Evolutionary conservation across 2,113 vertebrate genomes (phyloP).

Genomic region (Malurus cyaneus): DNA sequence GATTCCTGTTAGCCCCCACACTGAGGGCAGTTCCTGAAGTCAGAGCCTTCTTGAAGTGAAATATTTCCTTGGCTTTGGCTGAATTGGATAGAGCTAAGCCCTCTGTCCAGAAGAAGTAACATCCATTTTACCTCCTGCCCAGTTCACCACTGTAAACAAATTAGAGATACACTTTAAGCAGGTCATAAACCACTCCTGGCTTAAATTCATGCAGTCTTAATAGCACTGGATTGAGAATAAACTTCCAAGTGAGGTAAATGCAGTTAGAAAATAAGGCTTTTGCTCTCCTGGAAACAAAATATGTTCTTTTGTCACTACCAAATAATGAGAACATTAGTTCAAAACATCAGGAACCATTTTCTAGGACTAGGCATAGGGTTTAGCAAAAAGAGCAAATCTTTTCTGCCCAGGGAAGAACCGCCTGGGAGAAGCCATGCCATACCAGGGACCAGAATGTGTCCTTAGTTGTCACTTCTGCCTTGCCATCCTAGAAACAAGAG

Average conservation of each 20-base stretch:
- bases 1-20: neutral
- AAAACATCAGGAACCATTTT: constrained; percentile 39
- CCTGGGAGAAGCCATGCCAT: neutral
- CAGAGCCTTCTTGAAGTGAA: neutral
- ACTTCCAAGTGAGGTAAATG: constrained; percentile 33
- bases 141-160: constrained; percentile 16
- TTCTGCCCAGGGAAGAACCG: neutral
- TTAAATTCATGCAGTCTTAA: constrained; percentile 41
- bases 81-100: neutral
- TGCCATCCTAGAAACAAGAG: neutral
- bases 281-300: constrained; percentile 56
- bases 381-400: neutral
- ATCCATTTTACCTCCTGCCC: neutral
- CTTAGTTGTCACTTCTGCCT: neutral
- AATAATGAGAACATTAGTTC: constrained; percentile 43
- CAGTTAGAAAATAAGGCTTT: constrained; percentile 46
- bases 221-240: constrained; percentile 19
- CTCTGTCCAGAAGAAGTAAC: neutral
- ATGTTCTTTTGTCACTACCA: constrained; percentile 42
- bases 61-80: neutral
- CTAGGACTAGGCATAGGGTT: neutral
- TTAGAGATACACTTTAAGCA: constrained; percentile 3
- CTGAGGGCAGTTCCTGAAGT: neutral
- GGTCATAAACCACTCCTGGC: constrained; percentile 1
- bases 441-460: neutral